A percentile compares a stretch with the other conserved stretches of the same genome.
Conservation (phyloP, 2,888 invertebrate genomes). For the Troides helena region DNA sequence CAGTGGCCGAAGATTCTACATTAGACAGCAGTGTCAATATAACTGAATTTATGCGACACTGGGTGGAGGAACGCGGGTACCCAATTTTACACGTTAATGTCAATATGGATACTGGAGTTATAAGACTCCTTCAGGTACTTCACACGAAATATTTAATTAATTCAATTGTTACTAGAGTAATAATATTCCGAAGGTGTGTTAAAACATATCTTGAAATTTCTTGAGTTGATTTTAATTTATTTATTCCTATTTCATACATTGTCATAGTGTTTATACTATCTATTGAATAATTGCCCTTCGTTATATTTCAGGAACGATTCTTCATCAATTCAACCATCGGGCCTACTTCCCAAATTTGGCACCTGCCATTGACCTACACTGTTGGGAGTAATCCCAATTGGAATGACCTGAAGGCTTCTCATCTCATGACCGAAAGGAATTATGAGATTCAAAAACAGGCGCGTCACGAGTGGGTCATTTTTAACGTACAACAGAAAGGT, state of each 20-base stretch:
- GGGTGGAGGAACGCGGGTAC: slow-evolving; percentile 82
- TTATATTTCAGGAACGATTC: slow-evolving; percentile 60
- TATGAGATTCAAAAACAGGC: slow-evolving; percentile 44
- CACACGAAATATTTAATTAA: no score
- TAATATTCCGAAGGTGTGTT: no score
- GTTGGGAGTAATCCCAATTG: slow-evolving; percentile 63
- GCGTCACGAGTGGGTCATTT: slow-evolving; percentile 79
- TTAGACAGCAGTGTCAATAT: slow-evolving; percentile 41
- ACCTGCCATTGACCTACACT: slow-evolving; percentile 68
- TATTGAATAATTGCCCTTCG: background rate
- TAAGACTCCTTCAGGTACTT: slow-evolving; percentile 58
- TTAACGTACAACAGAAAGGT: slow-evolving; percentile 82
- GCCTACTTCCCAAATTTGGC: slow-evolving; percentile 59
- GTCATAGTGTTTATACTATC: no score
- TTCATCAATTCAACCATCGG: slow-evolving; percentile 50
- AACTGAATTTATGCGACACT: slow-evolving; percentile 59
- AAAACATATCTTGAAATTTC: no score
- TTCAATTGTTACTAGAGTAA: no score
- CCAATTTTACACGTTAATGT: slow-evolving; percentile 78
- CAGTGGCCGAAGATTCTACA: slow-evolving; percentile 49
- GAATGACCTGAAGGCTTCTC: slow-evolving; percentile 46
- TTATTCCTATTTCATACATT: no score
- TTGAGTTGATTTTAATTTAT: no score
- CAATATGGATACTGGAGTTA: slow-evolving; percentile 51
- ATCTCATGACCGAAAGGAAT: slow-evolving; percentile 48